A percentile compares a stretch with the other conserved stretches of the same genome.
Conservation (phyloP, 2,113 vertebrate species). For the Xyrauchen texanus region DNA sequence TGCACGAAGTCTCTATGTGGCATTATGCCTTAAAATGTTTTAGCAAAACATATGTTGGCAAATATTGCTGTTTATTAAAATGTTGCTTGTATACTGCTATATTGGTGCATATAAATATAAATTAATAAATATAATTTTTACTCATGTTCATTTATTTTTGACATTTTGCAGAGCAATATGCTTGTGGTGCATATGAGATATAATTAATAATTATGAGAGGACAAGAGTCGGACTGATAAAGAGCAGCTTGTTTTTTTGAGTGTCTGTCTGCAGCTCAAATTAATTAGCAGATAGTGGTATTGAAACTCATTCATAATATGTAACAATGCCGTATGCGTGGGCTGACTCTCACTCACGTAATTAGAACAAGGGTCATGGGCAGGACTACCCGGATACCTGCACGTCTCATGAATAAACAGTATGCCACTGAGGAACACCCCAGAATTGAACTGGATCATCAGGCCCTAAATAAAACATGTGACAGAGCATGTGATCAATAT, state of each 20-base stretch:
- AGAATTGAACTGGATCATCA: not conserved
- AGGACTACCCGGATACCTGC: not conserved
- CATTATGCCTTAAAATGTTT: too few relatives aligned
- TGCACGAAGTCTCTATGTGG: too few relatives aligned
- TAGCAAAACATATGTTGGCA: too few relatives aligned
- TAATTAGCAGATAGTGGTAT: slow-evolving; percentile 42
- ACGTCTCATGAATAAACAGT: slow-evolving; percentile 6
- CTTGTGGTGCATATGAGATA: too few relatives aligned
- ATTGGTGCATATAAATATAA: too few relatives aligned
- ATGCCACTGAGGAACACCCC: not conserved
- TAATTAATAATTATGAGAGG: too few relatives aligned
- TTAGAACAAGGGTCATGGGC: not conserved
- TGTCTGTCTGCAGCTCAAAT: slow-evolving; percentile 42
- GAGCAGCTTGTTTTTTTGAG: slow-evolving; percentile 56
- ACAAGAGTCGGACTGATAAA: slow-evolving; percentile 56
- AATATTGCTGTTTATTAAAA: too few relatives aligned
- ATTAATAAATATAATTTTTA: too few relatives aligned
- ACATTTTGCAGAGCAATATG: too few relatives aligned
- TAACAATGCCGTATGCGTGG: not conserved
- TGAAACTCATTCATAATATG: slow-evolving; percentile 53
- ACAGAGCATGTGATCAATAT: slow-evolving; percentile 23
- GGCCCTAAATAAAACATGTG: slow-evolving; percentile 12
- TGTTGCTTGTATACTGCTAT: too few relatives aligned
- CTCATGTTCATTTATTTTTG: too few relatives aligned
- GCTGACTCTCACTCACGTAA: slow-evolving; percentile 17